phyloP scores from a whole-genome alignment of 2,797 vertebrate species.

The Vipera latastei region DNA sequence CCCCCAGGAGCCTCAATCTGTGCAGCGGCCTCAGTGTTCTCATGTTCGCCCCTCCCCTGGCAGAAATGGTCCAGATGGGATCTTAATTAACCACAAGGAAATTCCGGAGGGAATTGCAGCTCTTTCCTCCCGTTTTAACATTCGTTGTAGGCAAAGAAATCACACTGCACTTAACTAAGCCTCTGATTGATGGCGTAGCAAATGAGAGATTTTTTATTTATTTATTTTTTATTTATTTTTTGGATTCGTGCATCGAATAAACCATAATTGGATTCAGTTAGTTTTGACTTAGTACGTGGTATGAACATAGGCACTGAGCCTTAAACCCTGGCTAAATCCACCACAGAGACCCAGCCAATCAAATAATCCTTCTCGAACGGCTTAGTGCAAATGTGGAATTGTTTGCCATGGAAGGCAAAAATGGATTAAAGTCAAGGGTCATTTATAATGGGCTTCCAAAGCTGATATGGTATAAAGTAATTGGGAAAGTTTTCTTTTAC shows the following conservation, averaged over 20 bases:
- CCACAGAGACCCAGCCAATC: neutral
- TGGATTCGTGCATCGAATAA: neutral
- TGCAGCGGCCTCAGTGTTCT: neutral
- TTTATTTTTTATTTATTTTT: too few species aligned
- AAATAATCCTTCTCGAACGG: neutral
- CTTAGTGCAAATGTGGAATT: neutral
- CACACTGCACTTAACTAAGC: neutral
- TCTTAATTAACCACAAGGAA: neutral
- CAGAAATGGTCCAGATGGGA: neutral
- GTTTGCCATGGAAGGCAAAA: neutral
- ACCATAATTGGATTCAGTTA: neutral
- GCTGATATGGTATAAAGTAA: neutral
- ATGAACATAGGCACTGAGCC: neutral
- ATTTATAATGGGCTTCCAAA: neutral
- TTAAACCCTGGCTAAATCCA: neutral
- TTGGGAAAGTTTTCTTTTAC: neutral
- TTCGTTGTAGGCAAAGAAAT: neutral
- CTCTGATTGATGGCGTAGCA: neutral
- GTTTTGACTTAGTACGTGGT: neutral
- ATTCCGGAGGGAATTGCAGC: neutral
- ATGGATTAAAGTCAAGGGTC: neutral
- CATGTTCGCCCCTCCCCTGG: neutral
- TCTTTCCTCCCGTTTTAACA: neutral
- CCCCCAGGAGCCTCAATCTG: neutral
- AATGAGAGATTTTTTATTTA: neutral